Evolutionary conservation across 2,888 invertebrate genomes (phyloP), one percentile per base, ranked within the genome.

Genomic region (Drosophila suboccidentalis): DNA sequence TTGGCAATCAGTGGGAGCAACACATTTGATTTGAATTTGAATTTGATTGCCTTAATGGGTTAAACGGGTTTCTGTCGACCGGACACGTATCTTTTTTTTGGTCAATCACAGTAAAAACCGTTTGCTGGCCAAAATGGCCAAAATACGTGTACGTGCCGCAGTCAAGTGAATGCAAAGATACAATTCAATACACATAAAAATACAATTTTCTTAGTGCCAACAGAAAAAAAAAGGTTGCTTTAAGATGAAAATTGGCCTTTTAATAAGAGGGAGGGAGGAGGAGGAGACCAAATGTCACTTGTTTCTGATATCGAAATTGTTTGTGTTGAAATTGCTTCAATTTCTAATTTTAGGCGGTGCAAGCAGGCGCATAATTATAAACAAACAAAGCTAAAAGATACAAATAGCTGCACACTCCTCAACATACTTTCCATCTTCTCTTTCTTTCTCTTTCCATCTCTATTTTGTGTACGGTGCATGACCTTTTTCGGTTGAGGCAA

Each of bases 311-410:
- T 61, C 53, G 72, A 70, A 64, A 71, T 50, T 68, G 15, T 15
- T 39, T 26, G 39, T 54, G 59, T 76, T 64, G 57, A 51, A 71
- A 59, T 75, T 63, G 59, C 61, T 75, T 71, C 55, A 66, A 57
- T 68, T 71, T 87, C 71, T 89, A 82, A 85, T 81, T 85, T 70
- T 87, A 72, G 70, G 49, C 75, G 72, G 62, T 51, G 63, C 84
- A 71, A 65, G 88, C 71, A 64, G 51, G 71, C 82, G 79, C 86
- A 85, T 87, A 84, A 84, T 85, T 84, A 84, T 85, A 87, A 87
- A 87, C 79, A 89, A 89, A 87, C 88, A 84, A 69, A 36, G 26
- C 6, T 49, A 41, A 66, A 59, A 82, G 71, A 88, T 75, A 36
- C 36, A 67, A 66, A 26, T 41, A 65, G 58, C 58, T 46, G 19